Base-by-base conservation (phyloP, 2,113 vertebrate genomes). In the Platycercus adscitus region DNA sequence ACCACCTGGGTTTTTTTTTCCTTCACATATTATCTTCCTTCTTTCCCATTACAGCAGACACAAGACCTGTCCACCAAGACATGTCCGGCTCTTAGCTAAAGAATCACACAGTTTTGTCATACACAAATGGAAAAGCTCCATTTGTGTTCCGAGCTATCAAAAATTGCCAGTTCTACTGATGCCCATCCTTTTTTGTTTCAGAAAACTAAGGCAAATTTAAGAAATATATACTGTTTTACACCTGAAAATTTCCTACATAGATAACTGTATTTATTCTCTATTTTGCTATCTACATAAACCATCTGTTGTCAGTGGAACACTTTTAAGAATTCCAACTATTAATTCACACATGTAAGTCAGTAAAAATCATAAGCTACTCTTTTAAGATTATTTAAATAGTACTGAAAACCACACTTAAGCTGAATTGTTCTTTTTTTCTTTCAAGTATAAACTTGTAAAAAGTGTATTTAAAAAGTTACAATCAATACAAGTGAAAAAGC, bases 351-450 rank as follows among this genome's bases (percentile, higher is more conserved):
- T 5, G 4, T 65, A 65, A 61, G 15, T 70, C 58, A 89, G 21
- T 35, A 89, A 73, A 23, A 76, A 26, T 25, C 43, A 65, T 31
- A 79, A 68, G 9, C 15, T 49, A 33, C 14, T 52, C 43, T 77
- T 3, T 37, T 35, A 69, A 86, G 49, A 43, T 2, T 33, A 33
- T 56, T 95, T 53, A 69, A 64, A 41, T 7, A 64, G 60, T 25
- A 80, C 31, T 52, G 26, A 56, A 75, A 90, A 92, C 33, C 13
- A 64, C 7, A n/a, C 6, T 55, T 37, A 17, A 46, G 14, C 29
- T 0, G 0, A 81, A 88, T 1, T 8, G 15, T 9, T 52, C 3
- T 8, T 15, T 81, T 76, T 86, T 46, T 55, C 29, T 55, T 1
- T 2, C 9, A 64, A 71, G 49, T 25, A 24, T 33, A 35, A 87